These are phyloP conservation scores for Blastobasis lacticolella DNA, from an alignment of 2,888 invertebrate species.

Conservation along the genomic window DNA sequence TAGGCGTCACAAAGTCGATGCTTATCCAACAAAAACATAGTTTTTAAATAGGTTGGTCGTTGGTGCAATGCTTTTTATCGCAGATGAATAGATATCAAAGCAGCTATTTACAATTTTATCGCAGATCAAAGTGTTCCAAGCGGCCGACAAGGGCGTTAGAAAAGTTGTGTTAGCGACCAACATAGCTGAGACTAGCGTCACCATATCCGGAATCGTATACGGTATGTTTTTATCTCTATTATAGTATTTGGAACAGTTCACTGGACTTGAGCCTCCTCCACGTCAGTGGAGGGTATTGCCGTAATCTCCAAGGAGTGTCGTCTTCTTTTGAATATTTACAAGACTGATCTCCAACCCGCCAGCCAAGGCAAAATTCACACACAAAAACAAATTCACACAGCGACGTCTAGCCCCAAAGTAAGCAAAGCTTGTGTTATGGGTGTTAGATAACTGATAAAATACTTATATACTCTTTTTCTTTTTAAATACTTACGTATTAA, in stretches of 20 bases:
- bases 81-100: conserved; percentile 25
- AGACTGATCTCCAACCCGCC: no score
- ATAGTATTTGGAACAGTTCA: neutral
- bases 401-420: no score
- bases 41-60: no score
- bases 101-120: neutral
- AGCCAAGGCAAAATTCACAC: no score
- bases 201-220: conserved; percentile 93
- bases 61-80: no score
- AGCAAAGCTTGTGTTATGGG: no score
- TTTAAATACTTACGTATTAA: neutral
- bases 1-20: no score
- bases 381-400: no score
- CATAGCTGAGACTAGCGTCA: conserved; percentile 97
- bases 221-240: conserved; percentile 66
- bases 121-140: conserved; percentile 77
- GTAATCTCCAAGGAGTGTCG: no score
- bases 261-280: neutral
- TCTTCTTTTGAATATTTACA: neutral
- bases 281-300: neutral
- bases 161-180: conserved; percentile 97
- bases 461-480: neutral
- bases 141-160: conserved; percentile 79
- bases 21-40: no score
- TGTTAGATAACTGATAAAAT: neutral